Percentiles rank a stretch among this genome's conserved stretches.
phyloP scores from a whole-genome alignment of 1,140 invertebrate genomes.

The Hesperophylax magnus region DNA sequence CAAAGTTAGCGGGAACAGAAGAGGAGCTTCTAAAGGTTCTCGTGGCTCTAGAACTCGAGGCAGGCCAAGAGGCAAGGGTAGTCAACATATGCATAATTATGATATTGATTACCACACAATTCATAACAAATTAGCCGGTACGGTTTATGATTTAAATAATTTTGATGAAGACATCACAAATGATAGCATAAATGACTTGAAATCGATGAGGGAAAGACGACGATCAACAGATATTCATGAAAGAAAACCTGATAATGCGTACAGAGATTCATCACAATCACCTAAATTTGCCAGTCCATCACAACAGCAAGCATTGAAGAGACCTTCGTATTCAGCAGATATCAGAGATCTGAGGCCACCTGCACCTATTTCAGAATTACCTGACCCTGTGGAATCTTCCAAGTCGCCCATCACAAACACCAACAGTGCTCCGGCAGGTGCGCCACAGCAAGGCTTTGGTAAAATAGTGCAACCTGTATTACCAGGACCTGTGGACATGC shows the following conservation, averaged over 20 bases:
- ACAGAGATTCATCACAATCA: conserved; percentile 73
- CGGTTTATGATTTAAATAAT: conserved; percentile 90
- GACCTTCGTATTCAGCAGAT: conserved; percentile 60
- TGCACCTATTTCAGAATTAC: conserved; percentile 60
- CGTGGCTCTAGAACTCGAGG: conserved; percentile 74
- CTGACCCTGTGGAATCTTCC: conserved; percentile 44
- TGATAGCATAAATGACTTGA: conserved; percentile 82
- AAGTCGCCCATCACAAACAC: conserved; percentile 22
- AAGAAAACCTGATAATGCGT: conserved; percentile 72
- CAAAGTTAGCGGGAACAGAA: conserved; percentile 64
- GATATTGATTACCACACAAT: conserved; percentile 69
- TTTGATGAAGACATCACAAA: conserved; percentile 87
- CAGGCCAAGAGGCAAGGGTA: conserved; percentile 79
- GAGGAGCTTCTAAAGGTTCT: conserved; percentile 70
- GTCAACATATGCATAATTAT: conserved; percentile 59
- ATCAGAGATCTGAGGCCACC: conserved; percentile 63
- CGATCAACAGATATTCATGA: conserved; percentile 83
- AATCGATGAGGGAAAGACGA: conserved; percentile 84
- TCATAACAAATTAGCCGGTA: conserved; percentile 85
- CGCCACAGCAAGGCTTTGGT: conserved; percentile 66
- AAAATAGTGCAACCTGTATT: conserved; percentile 79
- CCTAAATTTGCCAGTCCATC: conserved; percentile 71
- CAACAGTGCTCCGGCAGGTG: conserved; percentile 51
- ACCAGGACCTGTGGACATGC: conserved; percentile 89
- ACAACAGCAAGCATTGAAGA: conserved; percentile 60